Conservation (phyloP, 64 coral and sea anemone species). For the Catalaphyllia jardinei region DNA sequence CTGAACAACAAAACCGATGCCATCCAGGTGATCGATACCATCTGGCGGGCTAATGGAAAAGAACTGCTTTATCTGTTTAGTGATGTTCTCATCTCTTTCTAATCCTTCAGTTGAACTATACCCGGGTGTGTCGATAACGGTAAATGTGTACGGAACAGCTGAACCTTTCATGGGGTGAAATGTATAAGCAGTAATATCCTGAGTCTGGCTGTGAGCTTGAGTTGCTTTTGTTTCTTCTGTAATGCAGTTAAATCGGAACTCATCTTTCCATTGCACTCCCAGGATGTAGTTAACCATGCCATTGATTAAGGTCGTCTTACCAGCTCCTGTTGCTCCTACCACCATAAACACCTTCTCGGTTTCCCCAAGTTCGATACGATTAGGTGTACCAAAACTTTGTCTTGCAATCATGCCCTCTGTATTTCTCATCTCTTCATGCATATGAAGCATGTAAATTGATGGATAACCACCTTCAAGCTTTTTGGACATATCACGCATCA, state of each 20-base stretch:
- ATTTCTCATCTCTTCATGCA: background rate
- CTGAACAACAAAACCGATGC: conserved; percentile 42
- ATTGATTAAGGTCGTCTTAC: conserved; percentile 49
- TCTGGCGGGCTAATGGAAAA: conserved; percentile 8
- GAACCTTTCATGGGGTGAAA: conserved; percentile 12
- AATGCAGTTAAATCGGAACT: conserved; percentile 30
- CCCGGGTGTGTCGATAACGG: conserved; percentile 34
- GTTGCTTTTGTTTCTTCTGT: conserved; percentile 6
- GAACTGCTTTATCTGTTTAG: conserved; percentile 29
- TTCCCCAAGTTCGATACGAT: background rate
- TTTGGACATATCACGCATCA: background rate
- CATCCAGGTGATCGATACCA: conserved; percentile 40
- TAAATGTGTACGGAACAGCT: conserved; percentile 4
- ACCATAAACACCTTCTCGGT: conserved; percentile 29
- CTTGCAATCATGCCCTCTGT: background rate
- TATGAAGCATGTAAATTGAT: background rate
- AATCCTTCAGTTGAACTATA: conserved; percentile 38
- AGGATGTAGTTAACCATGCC: conserved; percentile 29
- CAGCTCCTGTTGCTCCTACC: conserved; percentile 21
- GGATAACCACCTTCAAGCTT: background rate
- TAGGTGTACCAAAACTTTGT: background rate
- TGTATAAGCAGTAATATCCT: conserved; percentile 44
- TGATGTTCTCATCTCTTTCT: conserved; percentile 29
- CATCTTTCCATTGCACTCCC: conserved; percentile 25
- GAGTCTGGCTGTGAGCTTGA: conserved; percentile 27